Percentiles rank a stretch among this genome's conserved stretches.
Evolutionary conservation across 2,797 vertebrate species (phyloP).

Genomic region (Pangasius djambal): DNA sequence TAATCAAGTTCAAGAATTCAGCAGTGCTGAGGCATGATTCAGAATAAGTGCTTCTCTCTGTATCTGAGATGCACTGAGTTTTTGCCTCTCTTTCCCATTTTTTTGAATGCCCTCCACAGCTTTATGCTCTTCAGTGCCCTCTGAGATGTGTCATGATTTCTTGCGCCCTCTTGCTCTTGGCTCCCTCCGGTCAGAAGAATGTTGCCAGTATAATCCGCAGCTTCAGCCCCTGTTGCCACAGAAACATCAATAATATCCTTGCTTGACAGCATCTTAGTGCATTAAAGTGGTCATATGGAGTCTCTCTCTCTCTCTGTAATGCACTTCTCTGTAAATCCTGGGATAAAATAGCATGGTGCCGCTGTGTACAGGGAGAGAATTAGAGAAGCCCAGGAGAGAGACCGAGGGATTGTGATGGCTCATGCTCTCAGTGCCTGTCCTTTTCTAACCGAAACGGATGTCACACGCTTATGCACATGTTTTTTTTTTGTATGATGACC

Average conservation of each 20-base stretch:
- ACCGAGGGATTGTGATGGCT: constrained; percentile 46
- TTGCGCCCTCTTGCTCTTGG: constrained; percentile 30
- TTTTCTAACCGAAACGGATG: background rate
- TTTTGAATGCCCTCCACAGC: constrained; percentile 35
- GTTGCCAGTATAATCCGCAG: constrained; percentile 74
- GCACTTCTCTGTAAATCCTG: constrained; percentile 53
- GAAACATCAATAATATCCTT: constrained; percentile 87
- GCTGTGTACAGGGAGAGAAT: constrained; percentile 36
- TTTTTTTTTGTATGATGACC: constrained; percentile 19
- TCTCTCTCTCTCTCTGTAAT: constrained; percentile 46
- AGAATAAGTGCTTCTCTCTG: constrained; percentile 24
- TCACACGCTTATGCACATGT: constrained; percentile 25
- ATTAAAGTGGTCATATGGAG: constrained; percentile 77
- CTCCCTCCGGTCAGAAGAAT: constrained; percentile 55
- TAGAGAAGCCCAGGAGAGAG: constrained; percentile 35
- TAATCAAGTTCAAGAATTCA: background rate
- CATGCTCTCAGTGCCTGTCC: constrained; percentile 28
- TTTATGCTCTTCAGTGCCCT: constrained; percentile 29
- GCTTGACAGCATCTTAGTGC: constrained; percentile 80
- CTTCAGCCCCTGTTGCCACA: constrained; percentile 78
- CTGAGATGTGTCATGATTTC: constrained; percentile 52
- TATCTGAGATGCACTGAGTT: constrained; percentile 37
- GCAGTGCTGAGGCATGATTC: background rate
- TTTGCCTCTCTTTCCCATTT: constrained; percentile 35
- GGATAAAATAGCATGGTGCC: constrained; percentile 66